Evolutionary conservation across 2,888 invertebrate genomes (phyloP).

Genomic region (Troides helena): DNA sequence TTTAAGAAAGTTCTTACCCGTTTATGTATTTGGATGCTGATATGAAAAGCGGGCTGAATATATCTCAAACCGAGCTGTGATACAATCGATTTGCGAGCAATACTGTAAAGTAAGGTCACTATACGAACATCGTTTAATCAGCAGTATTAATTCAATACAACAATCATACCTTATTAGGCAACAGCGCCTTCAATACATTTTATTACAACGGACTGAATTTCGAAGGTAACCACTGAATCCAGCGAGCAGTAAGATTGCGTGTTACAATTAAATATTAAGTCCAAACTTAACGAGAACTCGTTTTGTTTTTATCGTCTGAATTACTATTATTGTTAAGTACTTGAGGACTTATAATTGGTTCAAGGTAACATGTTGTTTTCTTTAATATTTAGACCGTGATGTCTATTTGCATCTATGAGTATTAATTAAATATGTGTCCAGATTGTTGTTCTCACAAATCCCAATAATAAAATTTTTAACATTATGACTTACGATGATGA

Average conservation of each 20-base stretch:
- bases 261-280: conserved; percentile 20
- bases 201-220: conserved; percentile 17
- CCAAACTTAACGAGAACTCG: conserved; percentile 15
- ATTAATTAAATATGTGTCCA: too few species aligned
- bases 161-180: conserved; percentile 17
- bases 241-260: conserved; percentile 12
- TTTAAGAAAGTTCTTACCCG: neutral
- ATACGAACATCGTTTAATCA: conserved; percentile 13
- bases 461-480: too few species aligned
- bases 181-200: conserved; percentile 12
- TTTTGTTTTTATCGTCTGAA: conserved; percentile 23
- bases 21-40: neutral
- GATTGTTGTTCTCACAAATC: too few species aligned
- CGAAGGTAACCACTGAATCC: conserved; percentile 15
- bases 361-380: conserved; percentile 19
- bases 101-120: neutral
- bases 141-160: neutral
- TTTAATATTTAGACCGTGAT: conserved; percentile 7
- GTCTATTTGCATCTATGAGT: neutral
- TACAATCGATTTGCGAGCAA: neutral
- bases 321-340: conserved; percentile 9
- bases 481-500: too few species aligned
- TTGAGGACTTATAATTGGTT: conserved; percentile 11
- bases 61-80: neutral
- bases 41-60: neutral